Conservation (phyloP, 2,113 vertebrate species). For the Rhombomys opimus region DNA sequence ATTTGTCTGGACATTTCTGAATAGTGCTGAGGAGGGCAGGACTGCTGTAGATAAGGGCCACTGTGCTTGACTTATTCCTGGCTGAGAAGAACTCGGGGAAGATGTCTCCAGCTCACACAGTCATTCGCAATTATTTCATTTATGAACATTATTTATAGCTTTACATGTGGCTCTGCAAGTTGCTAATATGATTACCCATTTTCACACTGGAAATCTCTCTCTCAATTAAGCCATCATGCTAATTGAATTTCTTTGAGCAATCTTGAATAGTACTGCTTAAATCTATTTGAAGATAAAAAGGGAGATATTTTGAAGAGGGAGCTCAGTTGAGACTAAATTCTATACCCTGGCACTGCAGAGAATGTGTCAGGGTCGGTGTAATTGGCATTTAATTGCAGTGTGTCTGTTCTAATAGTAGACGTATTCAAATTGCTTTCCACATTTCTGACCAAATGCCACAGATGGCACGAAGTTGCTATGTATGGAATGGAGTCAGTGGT, state of each 20-base stretch:
- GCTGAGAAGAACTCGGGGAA: background rate
- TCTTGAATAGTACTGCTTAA: background rate
- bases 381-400: background rate
- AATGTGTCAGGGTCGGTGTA: background rate
- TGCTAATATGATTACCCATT: slow-evolving; percentile 27
- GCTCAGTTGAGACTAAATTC: background rate
- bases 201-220: background rate
- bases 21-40: background rate
- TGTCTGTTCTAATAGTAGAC: background rate
- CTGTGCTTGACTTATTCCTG: background rate
- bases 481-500: background rate
- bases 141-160: background rate
- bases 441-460: background rate
- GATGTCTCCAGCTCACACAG: background rate
- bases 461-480: background rate
- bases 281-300: background rate
- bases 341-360: background rate
- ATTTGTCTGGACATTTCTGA: background rate
- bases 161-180: background rate
- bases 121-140: background rate
- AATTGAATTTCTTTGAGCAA: slow-evolving; percentile 21
- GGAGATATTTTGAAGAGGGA: background rate
- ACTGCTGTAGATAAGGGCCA: background rate
- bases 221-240: background rate
- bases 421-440: slow-evolving; percentile 20